Base-by-base conservation (phyloP, 2,797 vertebrate genomes). In the Gambelia wislizenii region DNA sequence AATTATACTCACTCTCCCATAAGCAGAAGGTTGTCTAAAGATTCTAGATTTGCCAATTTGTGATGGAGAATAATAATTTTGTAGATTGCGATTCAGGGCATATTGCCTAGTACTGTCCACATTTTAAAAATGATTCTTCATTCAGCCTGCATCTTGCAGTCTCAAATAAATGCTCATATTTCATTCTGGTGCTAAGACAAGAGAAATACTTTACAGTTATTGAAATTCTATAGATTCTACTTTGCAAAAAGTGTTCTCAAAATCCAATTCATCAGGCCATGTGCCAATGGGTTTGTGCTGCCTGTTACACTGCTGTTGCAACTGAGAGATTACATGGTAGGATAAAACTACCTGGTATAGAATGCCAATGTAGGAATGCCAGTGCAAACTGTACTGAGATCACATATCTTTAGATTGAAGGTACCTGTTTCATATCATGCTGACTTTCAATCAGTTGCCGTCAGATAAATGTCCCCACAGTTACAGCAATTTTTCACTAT, bases 101-200 rank as follows among this genome's bases (percentile, higher is more conserved):
- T 36, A 76, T 87, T 78, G 47, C 27, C 9, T 36, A 33, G 33
- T 12, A 36, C 27, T 47, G 10, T 30, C 70, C 27, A 54, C 13
- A 59, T 69, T 79, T 80, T 77, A 30, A n/a, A n/a, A 33, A 85
- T 39, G 8, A 82, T 44, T 67, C 78, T 82, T 76, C 36, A 82
- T 82, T 83, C 5, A 44, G n/a, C 64, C 20, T 79, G 47, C 74
- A 67, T 74, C 27, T 36, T 52, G 30, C 54, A 74, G 30, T 84
- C 75, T 49, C 20, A 72, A 72, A 91, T 80, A 91, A 83, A 89
- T 86, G 27, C 6, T 88, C 52, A 74, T 56, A 61, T 89, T 91
- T 83, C 79, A 86, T 10, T 70, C n/a, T 39, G 13, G 12, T n/a
- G 42, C 42, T 54, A 59, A 85, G 70, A 70, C 22, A 56, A 49